Evolutionary conservation across 2,797 vertebrate species (phyloP).

Genomic region (Diglossa cyanea): DNA sequence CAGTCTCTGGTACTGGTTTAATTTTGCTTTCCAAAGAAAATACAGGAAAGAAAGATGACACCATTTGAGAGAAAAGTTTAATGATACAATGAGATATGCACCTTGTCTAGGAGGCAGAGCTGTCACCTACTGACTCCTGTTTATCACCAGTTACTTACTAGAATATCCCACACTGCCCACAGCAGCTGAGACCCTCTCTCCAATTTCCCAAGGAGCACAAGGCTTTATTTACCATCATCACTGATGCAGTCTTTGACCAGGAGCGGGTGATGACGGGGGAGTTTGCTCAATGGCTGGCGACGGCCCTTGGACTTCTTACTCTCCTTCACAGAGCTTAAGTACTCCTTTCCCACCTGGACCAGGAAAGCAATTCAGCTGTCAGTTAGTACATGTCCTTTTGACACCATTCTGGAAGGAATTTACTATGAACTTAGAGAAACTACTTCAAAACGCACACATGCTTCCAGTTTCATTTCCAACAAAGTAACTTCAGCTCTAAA

Average conservation of each 20-base stretch:
- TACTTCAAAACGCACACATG: neutral
- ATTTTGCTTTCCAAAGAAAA: neutral
- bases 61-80: neutral
- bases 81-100: neutral
- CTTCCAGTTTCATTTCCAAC: neutral
- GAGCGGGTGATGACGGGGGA: constrained; percentile 90
- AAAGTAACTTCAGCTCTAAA: neutral
- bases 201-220: neutral
- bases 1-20: neutral
- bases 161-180: neutral
- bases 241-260: constrained; percentile 85
- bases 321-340: constrained; percentile 77
- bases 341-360: constrained; percentile 79
- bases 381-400: fast-evolving
- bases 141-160: neutral
- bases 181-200: neutral
- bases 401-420: neutral
- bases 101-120: neutral
- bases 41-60: neutral
- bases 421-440: neutral
- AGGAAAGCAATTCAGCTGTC: constrained; percentile 2
- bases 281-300: constrained; percentile 84
- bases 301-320: constrained; percentile 86
- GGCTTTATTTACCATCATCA: constrained; percentile 86
- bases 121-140: neutral